A percentile compares a stretch with the other conserved stretches of the same genome.
Conservation (phyloP, 2,797 vertebrate genomes). For the Oophaga sylvatica region DNA sequence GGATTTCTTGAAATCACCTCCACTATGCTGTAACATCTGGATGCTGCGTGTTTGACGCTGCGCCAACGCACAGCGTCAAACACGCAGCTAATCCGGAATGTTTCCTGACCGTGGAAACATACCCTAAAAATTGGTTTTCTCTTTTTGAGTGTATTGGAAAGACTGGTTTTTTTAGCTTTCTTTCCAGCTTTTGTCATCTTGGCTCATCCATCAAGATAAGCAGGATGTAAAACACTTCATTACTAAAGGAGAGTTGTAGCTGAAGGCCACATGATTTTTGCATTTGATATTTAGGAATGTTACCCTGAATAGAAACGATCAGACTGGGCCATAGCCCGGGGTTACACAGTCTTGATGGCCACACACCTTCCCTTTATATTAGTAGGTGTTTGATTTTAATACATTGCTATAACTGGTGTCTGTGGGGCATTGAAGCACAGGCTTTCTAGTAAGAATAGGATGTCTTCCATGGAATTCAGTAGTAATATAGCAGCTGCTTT, state of each 20-base stretch:
- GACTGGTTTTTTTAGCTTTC: not conserved
- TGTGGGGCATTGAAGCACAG: not conserved
- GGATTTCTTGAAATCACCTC: too few relatives aligned
- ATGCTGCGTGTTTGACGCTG: too few relatives aligned
- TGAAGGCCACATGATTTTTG: not conserved
- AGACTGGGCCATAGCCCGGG: constrained; percentile 3
- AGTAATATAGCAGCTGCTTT: not conserved
- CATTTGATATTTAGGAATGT: not conserved
- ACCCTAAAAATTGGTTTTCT: too few relatives aligned
- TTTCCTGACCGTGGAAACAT: too few relatives aligned
- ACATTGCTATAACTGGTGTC: not conserved
- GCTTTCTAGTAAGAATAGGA: not conserved
- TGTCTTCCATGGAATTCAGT: not conserved
- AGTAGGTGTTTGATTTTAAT: not conserved
- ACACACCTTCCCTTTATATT: not conserved
- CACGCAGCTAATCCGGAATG: too few relatives aligned
- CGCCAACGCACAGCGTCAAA: too few relatives aligned
- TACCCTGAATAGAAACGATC: not conserved
- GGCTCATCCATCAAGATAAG: not conserved
- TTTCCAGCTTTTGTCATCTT: not conserved
- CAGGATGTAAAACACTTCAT: not conserved
- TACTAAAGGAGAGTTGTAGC: not conserved
- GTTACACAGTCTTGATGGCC: not conserved
- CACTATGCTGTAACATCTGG: too few relatives aligned
- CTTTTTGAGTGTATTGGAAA: not conserved